phyloP scores from a whole-genome alignment of 2,888 invertebrate genomes.

The Leucophenga maculata region DNA sequence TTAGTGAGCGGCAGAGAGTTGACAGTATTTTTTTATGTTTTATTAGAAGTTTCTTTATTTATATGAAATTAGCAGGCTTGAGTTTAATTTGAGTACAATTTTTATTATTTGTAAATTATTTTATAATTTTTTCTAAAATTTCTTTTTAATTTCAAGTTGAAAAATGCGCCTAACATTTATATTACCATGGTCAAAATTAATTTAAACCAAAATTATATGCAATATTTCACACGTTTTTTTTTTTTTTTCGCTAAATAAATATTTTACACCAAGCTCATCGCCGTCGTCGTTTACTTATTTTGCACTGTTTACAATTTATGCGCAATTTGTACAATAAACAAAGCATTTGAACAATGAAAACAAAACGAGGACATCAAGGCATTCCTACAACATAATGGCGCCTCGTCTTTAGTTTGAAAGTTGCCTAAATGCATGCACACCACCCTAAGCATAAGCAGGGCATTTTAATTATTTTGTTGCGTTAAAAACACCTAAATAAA shows the following conservation, averaged over 20 bases:
- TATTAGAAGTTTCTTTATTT: too few species aligned
- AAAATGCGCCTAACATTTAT: too few species aligned
- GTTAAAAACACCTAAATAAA: slow-evolving; percentile 23
- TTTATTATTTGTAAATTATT: too few species aligned
- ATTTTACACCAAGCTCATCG: slow-evolving; percentile 26
- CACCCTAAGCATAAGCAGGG: background rate
- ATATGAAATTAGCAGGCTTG: too few species aligned
- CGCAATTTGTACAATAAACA: slow-evolving; percentile 22
- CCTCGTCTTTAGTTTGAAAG: background rate
- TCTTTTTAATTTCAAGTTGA: too few species aligned
- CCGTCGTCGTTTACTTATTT: slow-evolving; percentile 23
- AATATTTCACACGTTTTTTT: slow-evolving; percentile 32
- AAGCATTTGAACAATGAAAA: slow-evolving; percentile 10
- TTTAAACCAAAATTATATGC: slow-evolving; percentile 20
- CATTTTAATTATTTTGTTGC: slow-evolving; percentile 20
- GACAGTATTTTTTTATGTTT: background rate
- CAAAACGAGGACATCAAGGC: background rate
- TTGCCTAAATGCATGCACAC: too few species aligned
- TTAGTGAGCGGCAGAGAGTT: background rate
- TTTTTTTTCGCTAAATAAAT: slow-evolving; percentile 7
- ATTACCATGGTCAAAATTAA: too few species aligned
- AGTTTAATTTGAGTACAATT: too few species aligned
- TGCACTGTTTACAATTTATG: slow-evolving; percentile 7
- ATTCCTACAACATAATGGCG: too few species aligned
- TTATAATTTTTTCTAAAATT: too few species aligned